Conservation (phyloP, 2,113 vertebrate species). For the Xenopus borealis region DNA sequence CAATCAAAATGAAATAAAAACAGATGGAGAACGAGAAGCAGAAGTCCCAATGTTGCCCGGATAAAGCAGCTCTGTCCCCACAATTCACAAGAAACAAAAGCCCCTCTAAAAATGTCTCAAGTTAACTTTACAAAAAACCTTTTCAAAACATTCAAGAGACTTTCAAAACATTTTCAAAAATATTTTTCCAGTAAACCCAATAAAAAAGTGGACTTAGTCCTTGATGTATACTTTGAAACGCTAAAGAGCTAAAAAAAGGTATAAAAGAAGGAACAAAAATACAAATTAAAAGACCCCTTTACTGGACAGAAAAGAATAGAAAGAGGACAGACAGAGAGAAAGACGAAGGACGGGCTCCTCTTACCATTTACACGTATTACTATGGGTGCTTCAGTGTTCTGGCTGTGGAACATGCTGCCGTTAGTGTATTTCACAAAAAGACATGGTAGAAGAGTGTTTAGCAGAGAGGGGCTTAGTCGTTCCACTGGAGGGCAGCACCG, state of each 20-base stretch:
- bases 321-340: background rate
- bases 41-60: background rate
- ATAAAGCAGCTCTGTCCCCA: too few relatives aligned
- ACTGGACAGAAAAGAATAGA: background rate
- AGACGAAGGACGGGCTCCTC: slow-evolving; percentile 54
- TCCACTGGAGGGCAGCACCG: slow-evolving; percentile 98
- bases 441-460: slow-evolving; percentile 67
- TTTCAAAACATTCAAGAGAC: too few relatives aligned
- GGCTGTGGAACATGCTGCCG: slow-evolving; percentile 92
- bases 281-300: too few relatives aligned
- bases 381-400: slow-evolving; percentile 88
- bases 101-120: too few relatives aligned
- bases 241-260: too few relatives aligned
- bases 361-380: slow-evolving; percentile 95
- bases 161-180: too few relatives aligned
- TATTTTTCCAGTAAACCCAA: too few relatives aligned
- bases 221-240: too few relatives aligned
- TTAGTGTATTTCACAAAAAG: slow-evolving; percentile 74
- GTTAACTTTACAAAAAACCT: too few relatives aligned
- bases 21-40: background rate
- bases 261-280: too few relatives aligned
- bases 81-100: too few relatives aligned
- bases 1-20: background rate
- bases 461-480: slow-evolving; percentile 75
- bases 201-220: too few relatives aligned